These are phyloP conservation scores for Brachyhypopomus gauderio DNA, from an alignment of 2,113 vertebrate genomes.

Conservation along the genomic window DNA sequence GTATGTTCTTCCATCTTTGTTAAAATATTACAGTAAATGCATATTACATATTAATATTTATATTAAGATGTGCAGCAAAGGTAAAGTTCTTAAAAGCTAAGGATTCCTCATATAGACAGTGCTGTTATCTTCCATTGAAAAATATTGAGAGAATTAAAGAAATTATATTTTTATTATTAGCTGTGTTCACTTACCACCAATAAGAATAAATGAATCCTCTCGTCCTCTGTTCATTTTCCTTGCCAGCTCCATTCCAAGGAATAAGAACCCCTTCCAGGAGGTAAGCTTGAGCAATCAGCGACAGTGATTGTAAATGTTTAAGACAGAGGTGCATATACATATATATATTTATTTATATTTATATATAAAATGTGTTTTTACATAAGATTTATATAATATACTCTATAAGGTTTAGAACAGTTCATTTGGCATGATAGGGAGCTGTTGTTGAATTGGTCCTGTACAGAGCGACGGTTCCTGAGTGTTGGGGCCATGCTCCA, in stretches of 20 bases:
- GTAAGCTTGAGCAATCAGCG: conserved; percentile 69
- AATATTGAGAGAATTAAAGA: conserved; percentile 29
- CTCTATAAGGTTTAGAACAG: too few relatives aligned
- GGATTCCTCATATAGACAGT: conserved; percentile 34
- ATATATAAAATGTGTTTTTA: too few relatives aligned
- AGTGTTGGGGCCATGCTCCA: too few relatives aligned
- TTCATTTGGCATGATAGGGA: too few relatives aligned
- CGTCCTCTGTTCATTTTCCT: conserved; percentile 9
- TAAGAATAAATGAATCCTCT: conserved; percentile 25
- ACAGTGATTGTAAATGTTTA: too few relatives aligned
- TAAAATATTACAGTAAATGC: conserved; percentile 28
- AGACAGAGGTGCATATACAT: too few relatives aligned
- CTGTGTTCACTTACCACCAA: not conserved
- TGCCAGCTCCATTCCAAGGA: conserved; percentile 92
- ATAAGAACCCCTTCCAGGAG: conserved; percentile 99
- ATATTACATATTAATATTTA: conserved; percentile 16
- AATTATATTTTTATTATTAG: conserved; percentile 23
- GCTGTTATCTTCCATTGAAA: conserved; percentile 27
- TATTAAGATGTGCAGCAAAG: not conserved
- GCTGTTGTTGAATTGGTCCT: too few relatives aligned
- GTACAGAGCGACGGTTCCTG: too few relatives aligned
- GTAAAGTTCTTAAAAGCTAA: conserved; percentile 26
- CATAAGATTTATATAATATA: too few relatives aligned
- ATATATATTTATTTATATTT: too few relatives aligned
- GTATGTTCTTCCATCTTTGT: conserved; percentile 24